Conservation (phyloP, 2,113 vertebrate genomes). For the Lagopus muta region DNA sequence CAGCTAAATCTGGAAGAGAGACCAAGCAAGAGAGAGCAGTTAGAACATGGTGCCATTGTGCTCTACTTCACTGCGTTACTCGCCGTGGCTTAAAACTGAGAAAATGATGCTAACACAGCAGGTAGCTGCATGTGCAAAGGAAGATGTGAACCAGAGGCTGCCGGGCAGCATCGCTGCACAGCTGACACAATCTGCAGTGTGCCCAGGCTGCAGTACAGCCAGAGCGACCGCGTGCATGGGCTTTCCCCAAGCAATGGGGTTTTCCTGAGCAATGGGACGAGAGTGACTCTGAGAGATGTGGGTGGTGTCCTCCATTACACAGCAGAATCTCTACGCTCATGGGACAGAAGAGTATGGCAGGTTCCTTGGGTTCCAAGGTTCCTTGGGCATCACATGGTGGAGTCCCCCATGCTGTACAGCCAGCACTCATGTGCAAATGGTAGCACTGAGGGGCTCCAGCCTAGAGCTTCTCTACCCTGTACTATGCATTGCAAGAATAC, state of each 20-base stretch:
- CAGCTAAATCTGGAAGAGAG: slow-evolving; percentile 57
- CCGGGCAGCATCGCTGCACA: fast-evolving
- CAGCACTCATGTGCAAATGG: not conserved
- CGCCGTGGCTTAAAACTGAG: not conserved
- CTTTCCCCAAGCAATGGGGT: not conserved
- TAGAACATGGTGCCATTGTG: not conserved
- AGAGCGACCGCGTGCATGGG: not conserved
- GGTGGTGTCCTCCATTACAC: not conserved
- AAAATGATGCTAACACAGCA: not conserved
- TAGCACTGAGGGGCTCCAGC: not conserved
- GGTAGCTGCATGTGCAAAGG: not conserved
- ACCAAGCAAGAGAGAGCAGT: not conserved
- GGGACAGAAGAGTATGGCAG: not conserved
- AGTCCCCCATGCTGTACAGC: not conserved
- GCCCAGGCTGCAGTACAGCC: not conserved
- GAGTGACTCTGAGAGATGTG: fast-evolving
- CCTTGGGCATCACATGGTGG: fast-evolving
- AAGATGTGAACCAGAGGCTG: not conserved
- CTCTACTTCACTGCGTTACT: not conserved
- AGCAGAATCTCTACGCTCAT: not conserved
- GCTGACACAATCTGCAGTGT: not conserved
- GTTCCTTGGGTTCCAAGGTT: not conserved
- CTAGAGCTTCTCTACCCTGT: not conserved
- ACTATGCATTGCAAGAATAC: not conserved
- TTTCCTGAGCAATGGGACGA: not conserved